These are phyloP conservation scores for Oedothorax gibbosus DNA, from an alignment of 1,140 invertebrate species.

Conservation along the genomic window DNA sequence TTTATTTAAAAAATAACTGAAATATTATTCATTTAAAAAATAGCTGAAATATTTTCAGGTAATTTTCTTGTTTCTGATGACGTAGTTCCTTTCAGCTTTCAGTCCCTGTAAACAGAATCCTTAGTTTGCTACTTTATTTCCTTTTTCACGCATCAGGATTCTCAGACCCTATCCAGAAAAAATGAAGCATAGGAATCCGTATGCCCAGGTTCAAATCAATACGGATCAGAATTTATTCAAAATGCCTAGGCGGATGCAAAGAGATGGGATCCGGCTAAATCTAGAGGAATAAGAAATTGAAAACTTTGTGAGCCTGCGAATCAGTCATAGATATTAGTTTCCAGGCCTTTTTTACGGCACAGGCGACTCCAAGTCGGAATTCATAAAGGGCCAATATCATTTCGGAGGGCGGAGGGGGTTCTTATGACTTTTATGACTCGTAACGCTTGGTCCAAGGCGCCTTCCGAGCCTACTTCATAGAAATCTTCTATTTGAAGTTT, in stretches of 20 bases:
- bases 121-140: no score
- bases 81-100: no score
- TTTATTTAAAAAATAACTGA: no score
- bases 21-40: no score
- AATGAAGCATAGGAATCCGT: no score
- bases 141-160: no score
- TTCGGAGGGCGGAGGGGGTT: conserved; percentile 12
- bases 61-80: no score
- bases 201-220: conserved; percentile 8
- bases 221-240: conserved; percentile 27
- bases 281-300: conserved; percentile 27
- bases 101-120: no score
- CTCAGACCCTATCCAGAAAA: no score
- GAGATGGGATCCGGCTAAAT: conserved; percentile 1
- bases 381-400: conserved; percentile 38
- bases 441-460: conserved; percentile 1
- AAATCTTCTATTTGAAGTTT: conserved; percentile 20
- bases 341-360: conserved; percentile 6
- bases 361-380: conserved; percentile 22
- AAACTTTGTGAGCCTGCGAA: conserved; percentile 23
- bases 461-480: conserved; percentile 4
- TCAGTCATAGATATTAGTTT: conserved; percentile 40
- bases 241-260: conserved; percentile 33
- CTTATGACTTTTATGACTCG: conserved; percentile 41
- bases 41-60: no score